These are phyloP conservation scores for Eretmocerus hayati DNA, from an alignment of 2,888 invertebrate species.

Conservation along the genomic window DNA sequence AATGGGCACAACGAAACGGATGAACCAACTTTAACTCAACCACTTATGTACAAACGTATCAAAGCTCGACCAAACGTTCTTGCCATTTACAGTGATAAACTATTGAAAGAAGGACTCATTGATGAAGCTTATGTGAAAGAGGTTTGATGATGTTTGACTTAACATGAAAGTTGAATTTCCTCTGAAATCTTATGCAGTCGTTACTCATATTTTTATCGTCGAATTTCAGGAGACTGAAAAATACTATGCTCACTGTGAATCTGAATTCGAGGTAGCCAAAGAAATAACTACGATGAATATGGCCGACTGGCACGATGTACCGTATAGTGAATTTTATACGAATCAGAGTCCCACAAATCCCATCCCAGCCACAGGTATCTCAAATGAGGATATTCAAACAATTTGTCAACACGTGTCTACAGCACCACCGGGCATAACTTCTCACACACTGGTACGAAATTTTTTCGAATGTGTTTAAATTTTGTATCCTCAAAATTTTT, in stretches of 20 bases:
- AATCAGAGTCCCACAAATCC: constrained; percentile 55
- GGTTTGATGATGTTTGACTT: constrained; percentile 30
- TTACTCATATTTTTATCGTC: too few species aligned
- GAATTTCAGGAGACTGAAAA: constrained; percentile 29
- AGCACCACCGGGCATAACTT: constrained; percentile 60
- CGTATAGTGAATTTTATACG: constrained; percentile 59
- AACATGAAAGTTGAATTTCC: too few species aligned
- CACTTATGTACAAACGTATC: constrained; percentile 88
- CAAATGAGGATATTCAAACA: constrained; percentile 56
- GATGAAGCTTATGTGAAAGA: constrained; percentile 61
- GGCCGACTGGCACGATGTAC: constrained; percentile 58
- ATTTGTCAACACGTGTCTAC: constrained; percentile 61
- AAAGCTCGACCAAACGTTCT: constrained; percentile 56
- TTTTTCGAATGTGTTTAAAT: too few species aligned
- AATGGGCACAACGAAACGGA: constrained; percentile 92
- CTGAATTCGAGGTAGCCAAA: constrained; percentile 63
- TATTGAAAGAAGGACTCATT: constrained; percentile 67
- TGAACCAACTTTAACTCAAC: constrained; percentile 92
- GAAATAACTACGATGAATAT: constrained; percentile 63
- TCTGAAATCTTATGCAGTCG: too few species aligned
- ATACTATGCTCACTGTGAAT: constrained; percentile 44
- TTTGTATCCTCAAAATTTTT: too few species aligned
- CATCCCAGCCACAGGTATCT: constrained; percentile 61
- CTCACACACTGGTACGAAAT: constrained; percentile 48
- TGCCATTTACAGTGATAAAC: constrained; percentile 63